These are phyloP conservation scores for Ophion costatus DNA, from an alignment of 2,888 invertebrate species.

Conservation along the genomic window DNA sequence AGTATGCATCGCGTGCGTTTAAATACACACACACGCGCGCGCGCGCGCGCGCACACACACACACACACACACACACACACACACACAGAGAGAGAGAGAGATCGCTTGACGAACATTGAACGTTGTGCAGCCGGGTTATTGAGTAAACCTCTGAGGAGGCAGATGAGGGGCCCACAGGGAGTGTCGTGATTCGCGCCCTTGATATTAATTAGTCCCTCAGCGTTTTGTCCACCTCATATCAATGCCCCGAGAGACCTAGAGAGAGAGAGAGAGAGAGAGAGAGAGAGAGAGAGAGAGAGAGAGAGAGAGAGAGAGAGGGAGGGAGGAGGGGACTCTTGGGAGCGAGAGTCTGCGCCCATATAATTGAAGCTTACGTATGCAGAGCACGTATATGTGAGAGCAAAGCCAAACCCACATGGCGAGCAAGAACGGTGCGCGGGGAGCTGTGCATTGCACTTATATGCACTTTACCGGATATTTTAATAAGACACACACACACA, in stretches of 20 bases:
- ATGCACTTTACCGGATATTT: not conserved
- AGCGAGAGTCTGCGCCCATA: conserved; percentile 20
- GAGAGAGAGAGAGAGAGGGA: not conserved
- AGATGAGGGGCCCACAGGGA: not conserved
- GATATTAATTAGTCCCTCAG: conserved; percentile 65
- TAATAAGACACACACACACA: not conserved
- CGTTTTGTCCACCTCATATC: conserved; percentile 55
- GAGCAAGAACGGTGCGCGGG: conserved; percentile 23
- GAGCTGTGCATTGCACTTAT: not conserved
- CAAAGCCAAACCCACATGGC: not conserved
- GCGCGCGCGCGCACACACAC: no score
- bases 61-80: not conserved
- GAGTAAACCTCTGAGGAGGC: conserved; percentile 19
- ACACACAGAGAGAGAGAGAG: not conserved
- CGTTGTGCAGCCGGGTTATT: conserved; percentile 49
- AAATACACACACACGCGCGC: no score
- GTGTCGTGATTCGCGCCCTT: conserved; percentile 63
- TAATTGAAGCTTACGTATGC: conserved; percentile 59
- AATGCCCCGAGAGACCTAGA: conserved; percentile 19
- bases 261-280: conserved; percentile 6
- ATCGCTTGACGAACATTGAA: conserved; percentile 31
- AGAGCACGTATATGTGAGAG: conserved; percentile 21
- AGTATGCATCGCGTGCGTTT: no score
- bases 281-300: not conserved
- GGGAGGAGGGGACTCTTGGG: not conserved